Evolutionary conservation across 1,140 invertebrate species (phyloP).

Genomic region (Zaprionus ornatus): DNA sequence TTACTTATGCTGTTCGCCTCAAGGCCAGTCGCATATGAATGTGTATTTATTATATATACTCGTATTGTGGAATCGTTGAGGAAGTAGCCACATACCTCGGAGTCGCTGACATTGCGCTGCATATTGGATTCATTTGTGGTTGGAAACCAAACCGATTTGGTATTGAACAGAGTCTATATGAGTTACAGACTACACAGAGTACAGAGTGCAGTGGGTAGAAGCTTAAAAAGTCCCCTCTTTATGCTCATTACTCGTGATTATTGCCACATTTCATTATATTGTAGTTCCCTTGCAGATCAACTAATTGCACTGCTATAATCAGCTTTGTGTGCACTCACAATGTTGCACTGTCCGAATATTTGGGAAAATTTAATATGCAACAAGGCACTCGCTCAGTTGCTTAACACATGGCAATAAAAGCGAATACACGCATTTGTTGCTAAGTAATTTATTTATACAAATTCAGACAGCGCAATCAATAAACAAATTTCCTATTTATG

Average conservation of each 20-base stretch:
- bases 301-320: background rate
- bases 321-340: background rate
- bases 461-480: constrained; percentile 75
- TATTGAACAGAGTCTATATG: constrained; percentile 33
- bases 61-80: constrained; percentile 11
- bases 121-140: constrained; percentile 45
- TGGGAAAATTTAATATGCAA: background rate
- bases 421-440: constrained; percentile 40
- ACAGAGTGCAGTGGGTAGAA: background rate
- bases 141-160: constrained; percentile 13
- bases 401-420: constrained; percentile 34
- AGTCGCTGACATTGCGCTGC: constrained; percentile 43
- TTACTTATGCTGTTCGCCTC: constrained; percentile 31
- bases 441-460: constrained; percentile 58
- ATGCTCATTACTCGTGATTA: background rate
- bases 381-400: no score
- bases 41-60: constrained; percentile 4
- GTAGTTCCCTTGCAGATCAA: background rate
- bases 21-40: constrained; percentile 48
- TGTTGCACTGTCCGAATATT: background rate
- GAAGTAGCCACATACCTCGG: constrained; percentile 51
- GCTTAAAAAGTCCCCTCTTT: background rate
- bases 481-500: constrained; percentile 80
- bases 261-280: background rate
- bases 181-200: background rate